Base-by-base conservation (phyloP, 2,888 invertebrate species). In the Leucoptera coffeella region DNA sequence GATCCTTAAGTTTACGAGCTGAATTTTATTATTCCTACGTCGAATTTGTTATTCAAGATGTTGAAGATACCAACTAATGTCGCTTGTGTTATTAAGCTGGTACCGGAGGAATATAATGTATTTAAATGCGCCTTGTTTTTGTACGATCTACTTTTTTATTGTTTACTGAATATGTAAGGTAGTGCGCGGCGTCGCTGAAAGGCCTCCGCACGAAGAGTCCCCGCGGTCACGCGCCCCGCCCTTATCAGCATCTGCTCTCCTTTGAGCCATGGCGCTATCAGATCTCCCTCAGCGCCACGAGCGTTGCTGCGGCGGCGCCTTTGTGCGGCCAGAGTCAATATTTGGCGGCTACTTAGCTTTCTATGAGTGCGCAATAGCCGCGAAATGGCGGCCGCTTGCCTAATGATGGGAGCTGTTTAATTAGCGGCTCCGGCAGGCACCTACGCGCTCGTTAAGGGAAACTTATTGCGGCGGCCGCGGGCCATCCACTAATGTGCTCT, bases 341-440 rank as follows among this genome's bases (percentile, higher is more conserved):
- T 67, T 67, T 67, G 57, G 53, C 45, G 51, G 58, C 54, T 50
- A 43, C 59, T 59, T 58, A 61, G 58, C 57, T 57, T 58, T 56
- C 54, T 55, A 59, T 61, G 53, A 53, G 53, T 51, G 45, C 46
- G 45, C 26, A 26, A 24, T 23, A 26, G 28, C 28, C 25, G 28
- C 50, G 42, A 45, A n/a, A n/a, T n/a, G n/a, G n/a, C n/a, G n/a
- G n/a, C 54, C 53, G 57, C 50, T 51, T 50, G 48, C 42, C 44
- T 37, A 51, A 50, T 61, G 61, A 61, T 64, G 64, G n/a, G n/a
- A n/a, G n/a, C 65, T 65, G 64, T 67, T 64, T 67, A 65, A 67
- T 67, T 62, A 67, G 62, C 54, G 55, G 49, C 51, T 44, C 37
- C 47, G 52, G 45, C 56, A 59, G 56, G 54, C 64, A 61, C 65